Evolutionary conservation across 2,888 invertebrate species (phyloP).

Genomic region (Frankliniella intonsa): DNA sequence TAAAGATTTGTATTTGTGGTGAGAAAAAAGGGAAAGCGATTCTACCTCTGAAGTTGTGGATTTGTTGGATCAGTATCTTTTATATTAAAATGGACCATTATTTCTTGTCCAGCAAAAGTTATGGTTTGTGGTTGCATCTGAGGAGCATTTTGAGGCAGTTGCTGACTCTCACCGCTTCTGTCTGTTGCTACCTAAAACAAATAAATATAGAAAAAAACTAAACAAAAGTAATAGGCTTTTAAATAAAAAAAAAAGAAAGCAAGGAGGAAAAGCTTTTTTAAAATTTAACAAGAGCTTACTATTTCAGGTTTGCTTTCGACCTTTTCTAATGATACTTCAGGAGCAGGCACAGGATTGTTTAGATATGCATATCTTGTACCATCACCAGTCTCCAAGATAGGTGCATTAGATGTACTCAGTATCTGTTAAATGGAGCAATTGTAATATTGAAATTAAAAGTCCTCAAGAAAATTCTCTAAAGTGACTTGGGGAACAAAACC

Average conservation of each 20-base stretch:
- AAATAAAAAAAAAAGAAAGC: too few species aligned
- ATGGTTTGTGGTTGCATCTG: conserved; percentile 14
- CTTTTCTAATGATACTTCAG: background rate
- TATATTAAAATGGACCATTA: conserved; percentile 39
- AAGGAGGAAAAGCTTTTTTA: background rate
- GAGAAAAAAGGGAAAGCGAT: background rate
- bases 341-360: background rate
- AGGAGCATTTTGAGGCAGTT: conserved; percentile 32
- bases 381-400: background rate
- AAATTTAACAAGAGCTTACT: background rate
- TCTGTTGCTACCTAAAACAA: background rate
- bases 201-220: too few species aligned
- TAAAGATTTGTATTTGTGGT: background rate
- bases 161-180: background rate
- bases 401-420: background rate
- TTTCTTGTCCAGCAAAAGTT: conserved; percentile 37
- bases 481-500: background rate
- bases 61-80: conserved; percentile 13
- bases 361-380: background rate
- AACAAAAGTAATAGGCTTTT: too few species aligned
- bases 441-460: too few species aligned
- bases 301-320: background rate
- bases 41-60: conserved; percentile 36
- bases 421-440: background rate
- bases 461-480: too few species aligned